phyloP scores from a whole-genome alignment of 2,888 invertebrate genomes.

The Lasioglossum pauxillum region DNA sequence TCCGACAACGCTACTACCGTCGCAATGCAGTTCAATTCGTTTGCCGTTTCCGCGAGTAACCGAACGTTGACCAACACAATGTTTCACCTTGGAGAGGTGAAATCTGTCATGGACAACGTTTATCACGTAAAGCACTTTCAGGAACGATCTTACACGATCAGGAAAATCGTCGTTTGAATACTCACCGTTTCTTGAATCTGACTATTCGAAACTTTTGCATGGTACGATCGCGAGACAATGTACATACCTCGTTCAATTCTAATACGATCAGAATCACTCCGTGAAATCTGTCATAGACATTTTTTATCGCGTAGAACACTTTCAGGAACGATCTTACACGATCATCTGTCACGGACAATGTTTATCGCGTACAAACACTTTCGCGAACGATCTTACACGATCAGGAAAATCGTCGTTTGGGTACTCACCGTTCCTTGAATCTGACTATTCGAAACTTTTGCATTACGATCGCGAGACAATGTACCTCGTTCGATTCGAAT shows the following conservation, averaged over 20 bases:
- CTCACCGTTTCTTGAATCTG: conserved; percentile 33
- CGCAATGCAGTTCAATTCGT: conserved; percentile 53
- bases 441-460: conserved; percentile 36
- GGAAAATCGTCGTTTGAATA: neutral
- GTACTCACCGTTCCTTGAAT: conserved; percentile 36
- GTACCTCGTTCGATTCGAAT: neutral
- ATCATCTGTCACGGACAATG: too few relatives aligned
- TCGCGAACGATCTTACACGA: neutral
- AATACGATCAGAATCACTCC: neutral
- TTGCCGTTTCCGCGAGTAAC: neutral
- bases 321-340: too few relatives aligned
- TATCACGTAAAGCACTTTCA: neutral
- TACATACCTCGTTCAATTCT: neutral
- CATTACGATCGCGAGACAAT: conserved; percentile 19
- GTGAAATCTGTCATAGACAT: too few relatives aligned
- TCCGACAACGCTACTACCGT: conserved; percentile 13
- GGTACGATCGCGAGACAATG: neutral
- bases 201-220: conserved; percentile 42
- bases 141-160: neutral
- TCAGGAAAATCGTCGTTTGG: neutral
- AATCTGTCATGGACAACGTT: neutral
- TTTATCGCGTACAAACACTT: too few relatives aligned
- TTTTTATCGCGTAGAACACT: too few relatives aligned
- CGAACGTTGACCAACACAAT: neutral
- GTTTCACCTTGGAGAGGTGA: neutral